Evolutionary conservation across 2,888 invertebrate species (phyloP), one percentile per base, ranked within the genome.

Genomic region (Junonia oenone): DNA sequence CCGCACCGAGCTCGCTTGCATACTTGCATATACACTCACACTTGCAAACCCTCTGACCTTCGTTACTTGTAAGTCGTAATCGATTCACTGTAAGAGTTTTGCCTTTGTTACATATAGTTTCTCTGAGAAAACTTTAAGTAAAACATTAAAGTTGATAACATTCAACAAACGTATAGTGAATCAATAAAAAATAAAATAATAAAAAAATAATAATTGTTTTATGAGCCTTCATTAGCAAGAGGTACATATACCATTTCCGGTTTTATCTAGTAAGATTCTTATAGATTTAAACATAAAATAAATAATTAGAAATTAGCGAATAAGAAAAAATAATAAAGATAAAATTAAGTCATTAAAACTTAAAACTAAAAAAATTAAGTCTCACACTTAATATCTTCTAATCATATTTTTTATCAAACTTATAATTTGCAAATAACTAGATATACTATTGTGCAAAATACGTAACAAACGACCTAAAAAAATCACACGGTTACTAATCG

Each of bases 1-100:
- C 84, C 85, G 88, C 86, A 85, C 81, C 78, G 88, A 87, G 90
- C 89, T 87, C 79, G 86, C 84, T 83, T 90, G 90, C 90, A 90
- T 89, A 88, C 89, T 87, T 90, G 89, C 90, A 89, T 88, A 84
- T 70, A 75, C 86, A 87, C 87, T 72, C 87, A 87, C 87, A 87
- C 87, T 79, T 73, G 75, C 82, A 82, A 81, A 86, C 78, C 72
- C 73, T 78, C 73, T 87, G 88, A 88, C 89, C 90, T 89, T 89
- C 88, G 82, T 77, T 83, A 85, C 79, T 78, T 74, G 80, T 83
- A 61, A 59, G 78, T 78, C 73, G 76, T 81, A 83, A 85, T 86
- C 82, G 81, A 86, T 87, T 87, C 80, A 83, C 78, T 77, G 73
- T 74, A 77, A 81, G 73, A 74, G 71, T 76, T 78, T 79, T 65